Base-by-base conservation (phyloP, 2,888 invertebrate genomes). In the Formica aserva region DNA sequence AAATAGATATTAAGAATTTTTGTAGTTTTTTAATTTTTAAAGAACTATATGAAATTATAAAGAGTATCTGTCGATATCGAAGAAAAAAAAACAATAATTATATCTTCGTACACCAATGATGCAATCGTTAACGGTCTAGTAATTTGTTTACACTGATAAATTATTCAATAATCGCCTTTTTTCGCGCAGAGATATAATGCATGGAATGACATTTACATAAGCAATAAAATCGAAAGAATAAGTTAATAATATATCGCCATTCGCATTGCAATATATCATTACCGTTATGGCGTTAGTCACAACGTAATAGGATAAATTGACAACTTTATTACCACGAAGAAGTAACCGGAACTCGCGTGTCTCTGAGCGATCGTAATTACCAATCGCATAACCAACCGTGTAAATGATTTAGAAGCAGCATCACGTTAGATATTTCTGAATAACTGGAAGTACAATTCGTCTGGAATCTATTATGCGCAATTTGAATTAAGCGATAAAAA, bases 121-220 rank as follows among this genome's bases (percentile, higher is more conserved):
- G 26, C 13, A 22, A 26, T 15, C 32, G 41, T 69, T 45, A 60
- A 69, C n/a, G n/a, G 32, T 69, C 60, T 13, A 6, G 3, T 45
- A n/a, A 71, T 62, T 26, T 45, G 8, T 11, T 26, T 45, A 18
- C 35, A 18, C 26, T 32, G 26, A 71, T 67, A 63, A 83, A 81
- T 85, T 75, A 84, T 82, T 84, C 69, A 84, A 60, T 48, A 55
- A 67, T 67, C 41, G 63, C 26, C 26, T 3, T 35, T 13, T 60
- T 60, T 71, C 55, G 41, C 22, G n/a, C 45, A 18, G 26, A 35
- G 26, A 80, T 35, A 41, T 32, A 69, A 45, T 22, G 15, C 45
- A 32, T 45, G 26, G 15, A 62, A 60, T 11, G 41, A 26, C 45
- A 80, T 80, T 71, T 80, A 48, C 45, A 26, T 80, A 78, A 78